These are phyloP conservation scores for Hippopotamyrus pictus DNA, from an alignment of 2,797 vertebrate species.

Conservation along the genomic window DNA sequence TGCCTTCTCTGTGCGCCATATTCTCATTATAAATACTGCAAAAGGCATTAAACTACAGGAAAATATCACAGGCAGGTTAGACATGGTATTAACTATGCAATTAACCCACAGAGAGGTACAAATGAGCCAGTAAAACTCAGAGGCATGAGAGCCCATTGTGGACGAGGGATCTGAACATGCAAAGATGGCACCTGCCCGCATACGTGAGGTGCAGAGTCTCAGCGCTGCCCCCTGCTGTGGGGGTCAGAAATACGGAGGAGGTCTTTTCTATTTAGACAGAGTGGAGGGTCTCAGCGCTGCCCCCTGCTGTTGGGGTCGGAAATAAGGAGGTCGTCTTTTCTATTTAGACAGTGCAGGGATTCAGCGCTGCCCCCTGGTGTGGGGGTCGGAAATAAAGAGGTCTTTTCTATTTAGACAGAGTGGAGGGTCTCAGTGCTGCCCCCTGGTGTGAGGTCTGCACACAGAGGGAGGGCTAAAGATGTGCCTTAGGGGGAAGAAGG, in stretches of 20 bases:
- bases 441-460: not conserved
- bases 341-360: not conserved
- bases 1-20: not conserved
- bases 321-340: not conserved
- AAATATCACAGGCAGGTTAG: not conserved
- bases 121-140: slow-evolving; percentile 15
- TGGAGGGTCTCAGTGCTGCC: not conserved
- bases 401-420: not conserved
- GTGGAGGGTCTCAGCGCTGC: not conserved
- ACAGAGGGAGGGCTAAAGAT: not conserved
- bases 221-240: slow-evolving; percentile 8
- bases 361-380: not conserved
- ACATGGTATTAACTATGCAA: not conserved
- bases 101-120: not conserved
- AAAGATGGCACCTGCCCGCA: not conserved
- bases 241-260: not conserved
- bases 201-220: not conserved
- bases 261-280: not conserved
- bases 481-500: not conserved
- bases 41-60: not conserved
- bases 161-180: not conserved
- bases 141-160: not conserved
- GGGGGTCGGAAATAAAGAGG: not conserved
- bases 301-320: not conserved
- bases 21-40: slow-evolving; percentile 8